These are phyloP conservation scores for Nemurella pictetii DNA, from an alignment of 2,888 invertebrate species.

Conservation along the genomic window DNA sequence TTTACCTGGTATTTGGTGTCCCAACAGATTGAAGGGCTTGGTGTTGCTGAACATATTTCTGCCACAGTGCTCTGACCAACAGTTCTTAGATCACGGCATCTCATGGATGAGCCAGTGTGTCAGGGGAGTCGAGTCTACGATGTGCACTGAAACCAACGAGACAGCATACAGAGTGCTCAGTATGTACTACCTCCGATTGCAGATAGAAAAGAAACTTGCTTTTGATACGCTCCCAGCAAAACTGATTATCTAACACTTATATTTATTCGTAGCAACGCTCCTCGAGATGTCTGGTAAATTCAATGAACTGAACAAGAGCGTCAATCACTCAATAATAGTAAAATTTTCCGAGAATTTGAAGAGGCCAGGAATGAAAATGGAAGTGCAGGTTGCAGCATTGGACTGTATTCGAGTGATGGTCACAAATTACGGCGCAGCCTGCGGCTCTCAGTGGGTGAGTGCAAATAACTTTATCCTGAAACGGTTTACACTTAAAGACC, in stretches of 20 bases:
- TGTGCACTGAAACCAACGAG: background rate
- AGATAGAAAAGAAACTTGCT: too few species aligned
- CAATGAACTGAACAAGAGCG: constrained; percentile 34
- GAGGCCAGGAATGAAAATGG: background rate
- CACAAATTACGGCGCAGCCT: constrained; percentile 36
- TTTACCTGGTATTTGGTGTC: too few species aligned
- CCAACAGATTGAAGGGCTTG: constrained; percentile 38
- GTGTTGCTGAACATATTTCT: constrained; percentile 35
- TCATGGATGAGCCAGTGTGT: constrained; percentile 39
- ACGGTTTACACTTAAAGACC: too few species aligned
- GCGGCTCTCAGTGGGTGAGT: constrained; percentile 36
- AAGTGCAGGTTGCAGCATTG: constrained; percentile 28
- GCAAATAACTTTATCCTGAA: too few species aligned
- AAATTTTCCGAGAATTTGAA: constrained; percentile 21
- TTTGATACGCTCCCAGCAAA: too few species aligned
- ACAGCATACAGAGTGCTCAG: constrained; percentile 33
- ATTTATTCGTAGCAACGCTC: constrained; percentile 32
- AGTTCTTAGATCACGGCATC: constrained; percentile 34
- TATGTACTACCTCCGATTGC: constrained; percentile 26
- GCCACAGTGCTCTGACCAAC: constrained; percentile 38
- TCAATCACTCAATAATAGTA: constrained; percentile 28
- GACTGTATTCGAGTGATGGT: constrained; percentile 33
- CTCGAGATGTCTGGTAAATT: constrained; percentile 36
- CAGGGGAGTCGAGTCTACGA: constrained; percentile 26
- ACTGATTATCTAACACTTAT: background rate